These are phyloP conservation scores for Oryctes rhinoceros DNA, from an alignment of 1,140 invertebrate species.

Conservation along the genomic window DNA sequence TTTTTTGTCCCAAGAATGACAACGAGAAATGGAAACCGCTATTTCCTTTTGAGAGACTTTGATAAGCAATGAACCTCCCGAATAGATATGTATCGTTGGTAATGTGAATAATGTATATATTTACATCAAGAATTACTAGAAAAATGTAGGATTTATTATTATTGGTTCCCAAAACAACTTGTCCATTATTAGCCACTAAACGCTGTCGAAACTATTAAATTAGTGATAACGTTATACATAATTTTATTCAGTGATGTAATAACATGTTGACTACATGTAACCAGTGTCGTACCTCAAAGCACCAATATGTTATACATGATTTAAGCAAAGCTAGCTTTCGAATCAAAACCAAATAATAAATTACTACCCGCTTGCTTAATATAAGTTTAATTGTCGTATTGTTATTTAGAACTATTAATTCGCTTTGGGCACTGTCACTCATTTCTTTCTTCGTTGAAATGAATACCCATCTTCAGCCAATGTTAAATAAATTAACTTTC, in stretches of 20 bases:
- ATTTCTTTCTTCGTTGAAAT: background rate
- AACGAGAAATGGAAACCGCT: too few relatives aligned
- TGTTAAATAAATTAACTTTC: background rate
- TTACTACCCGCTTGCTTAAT: background rate
- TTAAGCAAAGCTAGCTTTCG: background rate
- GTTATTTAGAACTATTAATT: background rate
- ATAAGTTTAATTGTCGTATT: background rate
- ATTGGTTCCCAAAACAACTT: too few relatives aligned
- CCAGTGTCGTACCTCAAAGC: conserved; percentile 25
- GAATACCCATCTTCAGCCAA: background rate
- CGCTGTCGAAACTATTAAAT: background rate
- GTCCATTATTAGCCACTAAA: too few relatives aligned
- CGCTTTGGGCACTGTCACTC: too few relatives aligned
- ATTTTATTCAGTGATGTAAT: conserved; percentile 9
- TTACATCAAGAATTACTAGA: too few relatives aligned
- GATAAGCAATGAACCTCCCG: too few relatives aligned
- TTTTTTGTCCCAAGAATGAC: too few relatives aligned
- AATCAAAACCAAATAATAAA: conserved; percentile 18
- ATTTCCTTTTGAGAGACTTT: too few relatives aligned
- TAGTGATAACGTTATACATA: conserved; percentile 9
- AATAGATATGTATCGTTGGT: too few relatives aligned
- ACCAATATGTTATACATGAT: conserved; percentile 14
- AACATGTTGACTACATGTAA: conserved; percentile 17
- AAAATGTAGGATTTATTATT: too few relatives aligned
- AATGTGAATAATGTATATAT: too few relatives aligned